Evolutionary conservation across 2,797 vertebrate genomes (phyloP), one percentile per base, ranked within the genome.

Genomic region (Adrianichthys oophorus): DNA sequence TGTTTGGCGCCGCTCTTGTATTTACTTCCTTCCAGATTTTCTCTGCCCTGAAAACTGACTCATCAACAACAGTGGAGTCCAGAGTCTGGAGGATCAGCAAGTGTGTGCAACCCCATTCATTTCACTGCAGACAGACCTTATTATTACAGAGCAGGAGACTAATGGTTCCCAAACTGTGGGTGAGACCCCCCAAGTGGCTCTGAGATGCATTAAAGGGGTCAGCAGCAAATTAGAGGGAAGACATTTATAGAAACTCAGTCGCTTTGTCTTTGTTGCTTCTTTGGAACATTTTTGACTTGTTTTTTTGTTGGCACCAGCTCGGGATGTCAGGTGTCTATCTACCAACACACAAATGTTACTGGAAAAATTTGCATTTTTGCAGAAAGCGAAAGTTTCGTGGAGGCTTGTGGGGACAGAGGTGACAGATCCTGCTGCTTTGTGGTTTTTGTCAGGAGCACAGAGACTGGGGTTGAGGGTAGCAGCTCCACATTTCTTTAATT

Each of bases 41-140:
- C 60, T 58, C 57, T 46, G 50, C 68, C 82, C 87, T 85, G 82
- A 83, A 52, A 74, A 89, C 76, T 58, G 59, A 80, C 43, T 80
- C 73, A 75, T 73, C 48, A 68, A 52, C 65, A 70, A 51, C 63
- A 70, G 59, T 24, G 48, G 17, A 69, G 83, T 63, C 70, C 72
- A 78, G 88, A 86, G 84, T 83, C 76, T 79, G 59, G 73, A 52
- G 59, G 62, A 74, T 72, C 76, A 62, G 70, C 69, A 65, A 48
- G 56, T 68, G 26, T 67, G 79, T 53, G 78, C 65, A 56, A 50
- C 59, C 52, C 51, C 54, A 48, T 46, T 49, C 56, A 47, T 72
- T 70, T 80, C 59, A 70, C 50, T 56, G 74, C 21, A 53, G 40
- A 18, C 51, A 55, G 4, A 70, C 43, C 13, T 12, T 58, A 32